Evolutionary conservation across 2,888 invertebrate genomes (phyloP), one percentile per base, ranked within the genome.

Genomic region (Apoda limacodes): DNA sequence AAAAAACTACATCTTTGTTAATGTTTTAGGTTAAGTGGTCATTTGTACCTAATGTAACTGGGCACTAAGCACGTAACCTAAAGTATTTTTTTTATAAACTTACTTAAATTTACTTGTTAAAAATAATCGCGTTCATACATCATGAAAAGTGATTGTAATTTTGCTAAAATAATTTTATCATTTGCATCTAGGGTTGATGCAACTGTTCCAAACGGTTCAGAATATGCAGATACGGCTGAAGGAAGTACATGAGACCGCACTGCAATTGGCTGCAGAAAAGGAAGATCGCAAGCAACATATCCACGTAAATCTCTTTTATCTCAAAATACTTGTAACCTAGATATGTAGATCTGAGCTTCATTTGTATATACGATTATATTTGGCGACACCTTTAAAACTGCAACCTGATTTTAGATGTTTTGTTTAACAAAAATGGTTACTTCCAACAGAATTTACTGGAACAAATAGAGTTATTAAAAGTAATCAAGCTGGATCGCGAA

Each of bases 401-500:
- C n/a, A 17, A 13, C 9, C 13, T 17, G 9, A 3, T 7, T n/a
- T 1, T 12, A 14, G 5, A 6, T 13, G 15, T 3, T 15, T 15
- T 9, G 4, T 15, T 12, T 30, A 23, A 9, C 5, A 22, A 26
- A 2, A 7, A 7, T 11, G 10, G 15, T 9, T 10, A 4, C 27
- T 2, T n/a, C 11, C 17, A 12, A 13, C 43, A 87, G 87, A 72
- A 80, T 6, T 55, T 88, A 25, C 50, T 83, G 31, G 87, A 88
- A 55, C 86, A 88, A 69, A 82, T 88, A 25, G 87, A 88, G 46
- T 46, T 86, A 9, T 51, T 90, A 39, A 87, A 86, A 49, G 82
- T 78, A 0, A 72, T 85, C 1, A 91, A 90, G 60, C 83, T 89
- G 3, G 88, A 90, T 45, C 85, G 86, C 37, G 87, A 86, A 43